A percentile compares a stretch with the other conserved stretches of the same genome.
phyloP scores from a whole-genome alignment of 2,888 invertebrate species.

The Tenthredo scrophulariae region DNA sequence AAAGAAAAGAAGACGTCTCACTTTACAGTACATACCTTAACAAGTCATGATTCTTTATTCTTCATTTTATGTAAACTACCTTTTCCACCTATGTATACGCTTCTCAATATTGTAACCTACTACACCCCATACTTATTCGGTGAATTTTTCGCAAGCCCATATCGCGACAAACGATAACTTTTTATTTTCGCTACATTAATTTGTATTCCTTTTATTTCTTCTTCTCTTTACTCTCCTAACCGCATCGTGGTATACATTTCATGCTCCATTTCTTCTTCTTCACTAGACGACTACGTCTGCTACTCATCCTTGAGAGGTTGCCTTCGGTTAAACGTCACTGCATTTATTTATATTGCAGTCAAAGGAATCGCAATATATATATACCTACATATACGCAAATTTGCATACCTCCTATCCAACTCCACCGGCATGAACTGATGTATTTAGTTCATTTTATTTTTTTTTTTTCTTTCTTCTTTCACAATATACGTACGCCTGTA shows the following conservation, averaged over 20 bases:
- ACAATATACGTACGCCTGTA: not conserved
- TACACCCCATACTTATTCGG: not conserved
- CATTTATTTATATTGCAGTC: constrained; percentile 26
- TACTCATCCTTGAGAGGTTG: not conserved
- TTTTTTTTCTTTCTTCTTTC: not conserved
- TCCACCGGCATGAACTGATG: not conserved
- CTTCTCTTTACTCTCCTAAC: not conserved
- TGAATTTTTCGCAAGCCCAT: not conserved
- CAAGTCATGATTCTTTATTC: not conserved
- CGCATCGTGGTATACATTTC: not conserved
- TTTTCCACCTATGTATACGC: not conserved
- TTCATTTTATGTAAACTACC: not conserved
- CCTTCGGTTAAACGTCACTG: not conserved
- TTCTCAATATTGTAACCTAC: not conserved
- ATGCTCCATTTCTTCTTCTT: constrained; percentile 5
- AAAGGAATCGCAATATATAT: constrained; percentile 20
- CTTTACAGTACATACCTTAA: not conserved
- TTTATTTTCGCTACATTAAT: not conserved
- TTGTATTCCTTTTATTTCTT: not conserved
- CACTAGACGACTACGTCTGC: not conserved
- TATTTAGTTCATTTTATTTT: not conserved
- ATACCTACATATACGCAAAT: not conserved
- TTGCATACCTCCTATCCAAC: not conserved
- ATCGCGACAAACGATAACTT: not conserved
- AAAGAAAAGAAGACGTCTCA: constrained; percentile 33